phyloP scores from a whole-genome alignment of 2,113 vertebrate species.

The Passer domesticus region DNA sequence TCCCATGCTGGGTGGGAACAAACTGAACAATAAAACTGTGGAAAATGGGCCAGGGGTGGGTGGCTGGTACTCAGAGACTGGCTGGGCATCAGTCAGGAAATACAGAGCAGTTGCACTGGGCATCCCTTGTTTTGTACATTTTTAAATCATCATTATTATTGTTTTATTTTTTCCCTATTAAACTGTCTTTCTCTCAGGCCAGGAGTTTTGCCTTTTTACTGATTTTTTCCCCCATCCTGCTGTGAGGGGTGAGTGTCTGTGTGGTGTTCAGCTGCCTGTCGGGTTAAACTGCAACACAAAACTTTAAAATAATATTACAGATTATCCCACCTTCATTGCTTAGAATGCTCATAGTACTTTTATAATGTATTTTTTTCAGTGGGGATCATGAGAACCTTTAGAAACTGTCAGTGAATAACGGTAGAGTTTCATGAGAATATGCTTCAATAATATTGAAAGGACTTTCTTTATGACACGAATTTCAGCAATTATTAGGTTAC shows the following conservation, averaged over 20 bases:
- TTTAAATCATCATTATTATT: background rate
- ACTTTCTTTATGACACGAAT: background rate
- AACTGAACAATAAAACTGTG: background rate
- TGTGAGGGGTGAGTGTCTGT: background rate
- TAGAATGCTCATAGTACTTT: background rate
- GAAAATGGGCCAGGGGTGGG: too few species aligned
- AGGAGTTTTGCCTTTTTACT: background rate
- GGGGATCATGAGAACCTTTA: background rate
- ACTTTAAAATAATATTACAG: background rate
- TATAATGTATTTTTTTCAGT: background rate
- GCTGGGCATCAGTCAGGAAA: background rate
- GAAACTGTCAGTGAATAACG: background rate
- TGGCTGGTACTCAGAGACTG: background rate
- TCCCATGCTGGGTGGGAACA: background rate
- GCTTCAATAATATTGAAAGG: background rate
- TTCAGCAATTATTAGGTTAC: conserved; percentile 12
- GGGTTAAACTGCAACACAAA: background rate
- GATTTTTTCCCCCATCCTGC: background rate
- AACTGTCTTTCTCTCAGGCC: background rate
- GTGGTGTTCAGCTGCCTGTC: background rate
- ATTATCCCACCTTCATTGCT: background rate
- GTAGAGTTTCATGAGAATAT: background rate
- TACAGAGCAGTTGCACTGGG: too few species aligned
- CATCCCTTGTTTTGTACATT: background rate
- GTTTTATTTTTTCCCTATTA: background rate